Evolutionary conservation across 2,113 vertebrate species (phyloP).

Genomic region (Tachysurus fulvidraco): DNA sequence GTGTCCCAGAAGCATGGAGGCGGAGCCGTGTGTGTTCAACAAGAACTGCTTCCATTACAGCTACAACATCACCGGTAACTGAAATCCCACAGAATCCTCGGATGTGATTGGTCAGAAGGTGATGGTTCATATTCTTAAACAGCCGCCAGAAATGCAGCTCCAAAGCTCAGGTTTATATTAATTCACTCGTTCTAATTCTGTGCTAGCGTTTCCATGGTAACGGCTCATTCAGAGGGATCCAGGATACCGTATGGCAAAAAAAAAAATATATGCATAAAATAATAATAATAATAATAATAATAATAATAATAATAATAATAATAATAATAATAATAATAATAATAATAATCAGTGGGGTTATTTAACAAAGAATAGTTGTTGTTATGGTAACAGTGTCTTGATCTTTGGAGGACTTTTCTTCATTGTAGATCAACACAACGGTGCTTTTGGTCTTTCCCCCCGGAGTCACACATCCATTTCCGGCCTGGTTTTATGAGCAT

Average conservation of each 20-base stretch:
- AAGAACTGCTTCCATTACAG: conserved; percentile 96
- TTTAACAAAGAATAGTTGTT: not conserved
- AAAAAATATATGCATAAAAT: not conserved
- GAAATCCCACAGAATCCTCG: not conserved
- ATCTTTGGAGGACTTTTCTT: not conserved
- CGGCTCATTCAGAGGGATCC: not conserved
- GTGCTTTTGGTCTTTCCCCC: conserved; percentile 12
- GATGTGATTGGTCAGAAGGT: not conserved
- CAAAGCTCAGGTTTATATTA: not conserved
- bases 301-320: too few species aligned
- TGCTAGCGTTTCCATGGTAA: not conserved
- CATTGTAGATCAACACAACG: not conserved
- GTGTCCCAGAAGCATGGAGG: conserved; percentile 80
- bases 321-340: not conserved
- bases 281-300: too few species aligned
- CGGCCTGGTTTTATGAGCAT: conserved; percentile 44
- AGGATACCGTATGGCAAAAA: not conserved
- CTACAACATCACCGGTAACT: conserved; percentile 93
- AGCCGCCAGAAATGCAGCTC: not conserved
- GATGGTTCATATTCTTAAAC: not conserved
- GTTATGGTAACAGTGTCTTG: not conserved
- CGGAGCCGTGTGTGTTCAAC: conserved; percentile 86
- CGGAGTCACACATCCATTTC: conserved; percentile 47
- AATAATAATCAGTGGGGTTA: not conserved
- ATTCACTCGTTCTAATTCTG: not conserved